These are phyloP conservation scores for Aphelocoma coerulescens DNA, from an alignment of 2,113 vertebrate species.

Conservation along the genomic window DNA sequence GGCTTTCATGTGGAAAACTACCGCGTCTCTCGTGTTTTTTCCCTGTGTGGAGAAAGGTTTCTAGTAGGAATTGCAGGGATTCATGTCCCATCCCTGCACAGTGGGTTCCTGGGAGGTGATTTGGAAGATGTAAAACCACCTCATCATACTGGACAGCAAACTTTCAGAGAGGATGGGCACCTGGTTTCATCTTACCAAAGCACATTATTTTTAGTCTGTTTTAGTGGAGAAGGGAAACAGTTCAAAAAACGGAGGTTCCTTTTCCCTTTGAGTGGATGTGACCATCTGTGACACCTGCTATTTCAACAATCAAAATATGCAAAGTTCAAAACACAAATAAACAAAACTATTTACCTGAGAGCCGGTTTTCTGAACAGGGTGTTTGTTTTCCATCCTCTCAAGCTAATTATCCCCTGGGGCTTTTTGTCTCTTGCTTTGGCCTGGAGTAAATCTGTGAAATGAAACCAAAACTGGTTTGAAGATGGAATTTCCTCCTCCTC, in stretches of 20 bases:
- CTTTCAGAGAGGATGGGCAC: rapidly evolving
- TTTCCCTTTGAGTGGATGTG: neutral
- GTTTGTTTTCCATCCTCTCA: neutral
- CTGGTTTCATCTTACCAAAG: neutral
- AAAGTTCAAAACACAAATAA: neutral
- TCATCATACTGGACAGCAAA: neutral
- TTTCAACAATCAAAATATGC: neutral
- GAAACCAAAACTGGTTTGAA: neutral
- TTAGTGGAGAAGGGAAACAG: neutral
- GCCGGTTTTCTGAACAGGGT: neutral
- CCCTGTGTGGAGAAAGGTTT: neutral
- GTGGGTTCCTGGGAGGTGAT: neutral
- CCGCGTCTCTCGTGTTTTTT: neutral
- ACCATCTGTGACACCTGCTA: neutral
- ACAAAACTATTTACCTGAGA: neutral
- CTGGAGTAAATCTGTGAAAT: neutral
- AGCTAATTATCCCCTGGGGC: neutral
- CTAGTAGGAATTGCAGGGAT: neutral
- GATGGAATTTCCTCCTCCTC: neutral
- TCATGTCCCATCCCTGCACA: neutral
- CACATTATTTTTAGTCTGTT: neutral
- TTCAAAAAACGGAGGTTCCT: neutral
- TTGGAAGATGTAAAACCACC: neutral
- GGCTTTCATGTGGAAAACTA: neutral
- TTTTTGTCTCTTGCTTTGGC: neutral